phyloP scores from a whole-genome alignment of 1,140 invertebrate species.

The Apocrypta bakeri region DNA sequence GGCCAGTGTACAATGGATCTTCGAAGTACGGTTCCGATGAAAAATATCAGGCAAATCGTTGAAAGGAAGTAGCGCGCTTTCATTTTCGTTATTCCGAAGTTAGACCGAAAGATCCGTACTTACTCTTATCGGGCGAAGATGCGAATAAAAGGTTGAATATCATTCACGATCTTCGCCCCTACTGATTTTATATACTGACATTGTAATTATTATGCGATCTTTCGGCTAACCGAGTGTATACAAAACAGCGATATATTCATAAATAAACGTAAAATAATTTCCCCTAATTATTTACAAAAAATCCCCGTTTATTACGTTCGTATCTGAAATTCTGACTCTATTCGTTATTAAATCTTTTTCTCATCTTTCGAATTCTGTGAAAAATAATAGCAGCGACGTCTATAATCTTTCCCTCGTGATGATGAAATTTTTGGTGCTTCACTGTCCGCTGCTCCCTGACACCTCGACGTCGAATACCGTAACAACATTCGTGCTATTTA shows the following conservation, averaged over 20 bases:
- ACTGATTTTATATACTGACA: not conserved
- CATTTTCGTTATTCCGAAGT: not conserved
- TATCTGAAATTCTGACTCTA: conserved; percentile 21
- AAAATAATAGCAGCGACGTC: conserved; percentile 31
- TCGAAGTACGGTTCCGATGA: not conserved
- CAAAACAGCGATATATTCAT: conserved; percentile 22
- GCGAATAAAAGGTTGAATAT: not conserved
- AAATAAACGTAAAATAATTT: conserved; percentile 44
- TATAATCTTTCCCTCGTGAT: not conserved
- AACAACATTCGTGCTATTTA: not conserved
- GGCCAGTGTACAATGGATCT: not conserved
- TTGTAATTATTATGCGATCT: not conserved
- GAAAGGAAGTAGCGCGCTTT: conserved; percentile 41
- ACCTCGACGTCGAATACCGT: not conserved
- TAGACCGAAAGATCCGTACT: not conserved
- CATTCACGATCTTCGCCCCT: conserved; percentile 6
- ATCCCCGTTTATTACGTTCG: not conserved
- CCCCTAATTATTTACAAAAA: conserved; percentile 40
- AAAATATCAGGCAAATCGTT: conserved; percentile 43
- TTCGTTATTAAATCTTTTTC: not conserved
- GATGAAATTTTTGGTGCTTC: conserved; percentile 29
- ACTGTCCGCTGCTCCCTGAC: not conserved
- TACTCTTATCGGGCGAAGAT: not conserved
- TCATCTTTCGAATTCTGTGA: not conserved
- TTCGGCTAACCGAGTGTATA: not conserved